Conservation (phyloP, 2,797 vertebrate species). For the Mormyrus hasselquistii region DNA sequence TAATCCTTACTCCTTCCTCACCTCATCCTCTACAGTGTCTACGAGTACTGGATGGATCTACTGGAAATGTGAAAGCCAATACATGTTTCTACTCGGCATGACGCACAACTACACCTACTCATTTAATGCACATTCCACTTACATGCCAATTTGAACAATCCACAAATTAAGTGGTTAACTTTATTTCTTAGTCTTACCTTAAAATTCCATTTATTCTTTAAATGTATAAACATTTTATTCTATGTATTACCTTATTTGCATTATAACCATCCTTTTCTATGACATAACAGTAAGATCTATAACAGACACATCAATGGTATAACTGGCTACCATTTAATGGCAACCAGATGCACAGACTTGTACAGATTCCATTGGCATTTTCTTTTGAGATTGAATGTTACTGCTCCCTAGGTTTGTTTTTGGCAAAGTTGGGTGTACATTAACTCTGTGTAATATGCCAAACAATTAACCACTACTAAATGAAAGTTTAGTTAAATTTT, state of each 20-base stretch:
- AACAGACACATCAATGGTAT: background rate
- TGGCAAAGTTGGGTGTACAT: background rate
- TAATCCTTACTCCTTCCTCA: background rate
- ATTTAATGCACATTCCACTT: background rate
- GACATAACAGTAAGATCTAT: background rate
- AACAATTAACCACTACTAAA: background rate
- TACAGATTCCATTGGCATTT: background rate
- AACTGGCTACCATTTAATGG: background rate
- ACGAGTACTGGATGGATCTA: background rate
- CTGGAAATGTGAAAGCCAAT: background rate
- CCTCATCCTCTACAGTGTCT: background rate
- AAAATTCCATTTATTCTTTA: background rate
- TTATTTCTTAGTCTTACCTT: background rate
- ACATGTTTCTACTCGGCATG: background rate
- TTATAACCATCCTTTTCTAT: background rate
- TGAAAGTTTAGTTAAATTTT: background rate
- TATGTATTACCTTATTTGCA: background rate
- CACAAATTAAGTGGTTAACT: background rate
- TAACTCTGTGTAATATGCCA: background rate
- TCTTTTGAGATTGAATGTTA: background rate
- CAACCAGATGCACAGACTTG: background rate
- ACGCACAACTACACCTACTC: background rate
- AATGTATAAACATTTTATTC: background rate
- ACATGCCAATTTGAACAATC: background rate
- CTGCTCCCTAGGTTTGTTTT: background rate